Evolutionary conservation across 2,113 vertebrate species (phyloP).

Genomic region (Pomatorhinus ruficollis): DNA sequence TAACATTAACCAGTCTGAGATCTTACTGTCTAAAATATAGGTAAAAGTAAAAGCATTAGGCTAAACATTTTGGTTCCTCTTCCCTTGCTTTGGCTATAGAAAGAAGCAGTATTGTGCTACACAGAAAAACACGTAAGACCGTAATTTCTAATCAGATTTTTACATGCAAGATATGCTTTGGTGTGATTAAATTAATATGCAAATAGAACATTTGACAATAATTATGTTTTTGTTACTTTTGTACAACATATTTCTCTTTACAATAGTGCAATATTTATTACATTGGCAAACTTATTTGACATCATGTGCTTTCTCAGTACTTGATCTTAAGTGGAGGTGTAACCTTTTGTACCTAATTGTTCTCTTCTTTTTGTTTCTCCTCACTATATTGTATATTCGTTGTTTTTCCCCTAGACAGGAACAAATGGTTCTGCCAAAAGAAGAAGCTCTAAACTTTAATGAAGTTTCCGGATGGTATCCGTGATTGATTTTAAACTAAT

Average conservation of each 20-base stretch:
- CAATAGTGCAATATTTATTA: background rate
- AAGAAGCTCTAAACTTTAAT: background rate
- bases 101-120: background rate
- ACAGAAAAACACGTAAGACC: background rate
- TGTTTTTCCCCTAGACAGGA: background rate
- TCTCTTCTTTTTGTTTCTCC: background rate
- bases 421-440: slow-evolving; percentile 26
- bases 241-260: background rate
- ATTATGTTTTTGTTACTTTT: background rate
- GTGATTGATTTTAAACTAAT: slow-evolving; percentile 41
- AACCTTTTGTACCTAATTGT: background rate
- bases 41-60: background rate
- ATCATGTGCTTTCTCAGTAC: background rate
- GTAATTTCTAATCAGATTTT: background rate
- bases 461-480: background rate
- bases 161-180: background rate
- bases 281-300: background rate
- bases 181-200: background rate
- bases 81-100: background rate
- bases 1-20: background rate
- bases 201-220: background rate
- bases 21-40: background rate
- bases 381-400: background rate
- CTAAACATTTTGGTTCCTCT: background rate
- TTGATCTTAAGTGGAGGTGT: background rate